Percentiles rank a stretch among this genome's conserved stretches.
Evolutionary conservation across 2,888 invertebrate genomes (phyloP).

Genomic region (Dolichopus griseipennis): DNA sequence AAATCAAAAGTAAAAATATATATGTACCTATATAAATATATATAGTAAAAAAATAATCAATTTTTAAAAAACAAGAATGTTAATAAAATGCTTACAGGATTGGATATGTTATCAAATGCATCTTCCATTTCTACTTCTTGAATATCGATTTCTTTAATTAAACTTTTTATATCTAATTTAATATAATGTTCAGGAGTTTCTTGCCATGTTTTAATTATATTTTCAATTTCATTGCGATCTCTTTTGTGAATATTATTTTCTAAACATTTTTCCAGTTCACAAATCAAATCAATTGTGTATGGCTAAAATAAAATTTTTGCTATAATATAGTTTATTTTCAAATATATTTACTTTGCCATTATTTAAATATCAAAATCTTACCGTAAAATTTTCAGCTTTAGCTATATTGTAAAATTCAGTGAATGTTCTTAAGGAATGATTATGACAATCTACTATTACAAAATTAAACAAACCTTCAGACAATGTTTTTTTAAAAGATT

Average conservation of each 20-base stretch:
- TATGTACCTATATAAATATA: too few species aligned
- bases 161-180: slow-evolving; percentile 68
- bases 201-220: slow-evolving; percentile 63
- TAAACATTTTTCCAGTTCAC: slow-evolving; percentile 66
- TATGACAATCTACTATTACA: slow-evolving; percentile 85
- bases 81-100: background rate
- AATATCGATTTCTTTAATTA: slow-evolving; percentile 68
- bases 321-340: background rate
- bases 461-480: slow-evolving; percentile 87
- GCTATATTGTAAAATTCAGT: slow-evolving; percentile 84
- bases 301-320: slow-evolving; percentile 51
- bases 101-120: slow-evolving; percentile 45
- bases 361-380: slow-evolving; percentile 26
- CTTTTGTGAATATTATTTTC: slow-evolving; percentile 81
- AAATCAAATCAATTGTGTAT: slow-evolving; percentile 80
- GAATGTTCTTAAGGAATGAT: slow-evolving; percentile 70
- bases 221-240: slow-evolving; percentile 65
- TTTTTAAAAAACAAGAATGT: background rate
- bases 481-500: slow-evolving; percentile 83
- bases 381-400: slow-evolving; percentile 46
- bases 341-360: background rate
- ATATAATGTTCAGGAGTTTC: slow-evolving; percentile 72
- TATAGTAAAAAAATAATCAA: background rate
- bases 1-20: too few species aligned
- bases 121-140: slow-evolving; percentile 82